phyloP scores from a whole-genome alignment of 2,888 invertebrate genomes.

The Pachymerium ferrugineum region DNA sequence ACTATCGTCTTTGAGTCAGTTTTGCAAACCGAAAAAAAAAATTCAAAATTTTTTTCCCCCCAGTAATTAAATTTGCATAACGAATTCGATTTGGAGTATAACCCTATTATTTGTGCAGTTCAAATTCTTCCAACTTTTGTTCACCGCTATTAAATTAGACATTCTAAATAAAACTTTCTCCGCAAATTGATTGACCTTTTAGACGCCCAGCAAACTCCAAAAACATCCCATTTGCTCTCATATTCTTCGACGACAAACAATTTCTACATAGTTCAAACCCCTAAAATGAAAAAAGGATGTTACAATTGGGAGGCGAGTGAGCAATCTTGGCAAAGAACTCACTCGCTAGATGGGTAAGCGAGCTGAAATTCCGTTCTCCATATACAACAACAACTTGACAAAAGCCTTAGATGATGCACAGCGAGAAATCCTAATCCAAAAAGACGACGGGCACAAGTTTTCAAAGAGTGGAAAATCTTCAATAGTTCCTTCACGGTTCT shows the following conservation, averaged over 20 bases:
- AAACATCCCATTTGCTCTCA: neutral
- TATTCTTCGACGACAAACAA: too few relatives aligned
- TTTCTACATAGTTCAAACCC: too few relatives aligned
- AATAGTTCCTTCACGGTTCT: neutral
- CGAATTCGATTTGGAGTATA: neutral
- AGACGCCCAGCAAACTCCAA: too few relatives aligned
- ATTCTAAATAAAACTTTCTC: neutral
- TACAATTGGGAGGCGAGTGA: neutral
- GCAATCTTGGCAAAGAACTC: neutral
- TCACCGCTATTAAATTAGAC: neutral
- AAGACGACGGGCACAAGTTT: neutral
- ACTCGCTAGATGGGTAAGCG: neutral
- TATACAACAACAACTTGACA: constrained; percentile 15
- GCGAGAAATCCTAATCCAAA: constrained; percentile 10
- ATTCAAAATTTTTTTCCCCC: neutral
- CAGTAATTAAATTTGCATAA: constrained; percentile 27
- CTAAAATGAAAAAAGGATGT: too few relatives aligned
- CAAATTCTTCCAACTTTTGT: constrained; percentile 1
- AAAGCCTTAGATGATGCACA: constrained; percentile 19
- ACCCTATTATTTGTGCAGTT: neutral
- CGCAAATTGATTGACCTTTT: constrained; percentile 15
- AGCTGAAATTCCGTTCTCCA: constrained; percentile 19
- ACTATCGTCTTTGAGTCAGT: neutral
- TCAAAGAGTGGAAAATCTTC: constrained; percentile 5
- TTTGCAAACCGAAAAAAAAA: neutral